Percentiles rank a stretch among this genome's conserved stretches.
These are phyloP conservation scores for Pygmarrhopalites habei DNA, from an alignment of 1,140 invertebrate genomes.

Conservation along the genomic window DNA sequence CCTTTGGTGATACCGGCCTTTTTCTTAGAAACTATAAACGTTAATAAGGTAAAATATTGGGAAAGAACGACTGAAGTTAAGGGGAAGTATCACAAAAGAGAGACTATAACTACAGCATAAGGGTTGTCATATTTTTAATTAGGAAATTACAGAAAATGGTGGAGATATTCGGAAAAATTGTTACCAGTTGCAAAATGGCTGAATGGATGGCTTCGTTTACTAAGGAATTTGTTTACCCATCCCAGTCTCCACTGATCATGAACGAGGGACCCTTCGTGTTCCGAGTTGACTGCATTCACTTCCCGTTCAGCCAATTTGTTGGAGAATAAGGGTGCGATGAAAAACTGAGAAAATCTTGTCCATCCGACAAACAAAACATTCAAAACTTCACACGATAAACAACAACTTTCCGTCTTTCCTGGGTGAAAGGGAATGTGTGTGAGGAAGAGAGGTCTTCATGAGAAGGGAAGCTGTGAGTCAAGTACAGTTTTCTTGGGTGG, in stretches of 20 bases:
- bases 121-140: too few species aligned
- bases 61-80: too few species aligned
- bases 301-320: conserved; percentile 11
- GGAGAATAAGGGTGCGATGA: conserved; percentile 49
- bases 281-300: conserved; percentile 19
- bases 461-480: too few species aligned
- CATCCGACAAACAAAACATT: background rate
- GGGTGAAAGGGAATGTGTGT: too few species aligned
- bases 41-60: too few species aligned
- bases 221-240: conserved; percentile 75
- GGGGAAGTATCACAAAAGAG: too few species aligned
- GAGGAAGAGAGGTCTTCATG: too few species aligned
- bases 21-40: too few species aligned
- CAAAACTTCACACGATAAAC: background rate
- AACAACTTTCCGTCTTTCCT: background rate
- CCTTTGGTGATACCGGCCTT: too few species aligned
- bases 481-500: too few species aligned
- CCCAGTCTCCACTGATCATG: conserved; percentile 73
- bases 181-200: conserved; percentile 91
- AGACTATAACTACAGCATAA: too few species aligned
- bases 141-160: conserved; percentile 31
- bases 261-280: conserved; percentile 11
- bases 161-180: conserved; percentile 54
- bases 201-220: conserved; percentile 69
- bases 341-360: conserved; percentile 52